phyloP scores from a whole-genome alignment of 2,888 invertebrate species.

The Galerucella calmariensis region DNA sequence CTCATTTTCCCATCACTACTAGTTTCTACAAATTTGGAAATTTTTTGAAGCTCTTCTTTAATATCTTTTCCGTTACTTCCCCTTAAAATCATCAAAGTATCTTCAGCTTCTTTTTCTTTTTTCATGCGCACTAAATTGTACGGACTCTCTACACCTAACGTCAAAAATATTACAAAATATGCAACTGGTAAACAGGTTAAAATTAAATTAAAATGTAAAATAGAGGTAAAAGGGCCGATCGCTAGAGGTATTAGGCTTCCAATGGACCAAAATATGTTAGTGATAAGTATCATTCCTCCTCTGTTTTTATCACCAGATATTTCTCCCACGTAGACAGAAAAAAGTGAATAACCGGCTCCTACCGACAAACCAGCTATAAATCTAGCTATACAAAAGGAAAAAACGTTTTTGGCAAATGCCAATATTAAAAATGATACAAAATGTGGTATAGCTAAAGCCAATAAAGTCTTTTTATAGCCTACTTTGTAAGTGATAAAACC shows the following conservation, averaged over 20 bases:
- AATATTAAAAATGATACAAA: constrained; percentile 47
- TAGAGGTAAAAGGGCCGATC: constrained; percentile 77
- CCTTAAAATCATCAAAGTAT: constrained; percentile 75
- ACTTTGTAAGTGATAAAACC: constrained; percentile 65
- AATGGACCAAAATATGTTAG: constrained; percentile 76
- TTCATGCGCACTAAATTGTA: constrained; percentile 73
- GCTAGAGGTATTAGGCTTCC: constrained; percentile 77
- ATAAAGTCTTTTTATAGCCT: constrained; percentile 75
- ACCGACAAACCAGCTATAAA: constrained; percentile 71
- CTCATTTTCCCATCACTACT: constrained; percentile 54
- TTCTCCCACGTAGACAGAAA: constrained; percentile 88
- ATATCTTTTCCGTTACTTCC: constrained; percentile 73
- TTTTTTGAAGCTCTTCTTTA: constrained; percentile 67
- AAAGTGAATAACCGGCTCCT: constrained; percentile 76
- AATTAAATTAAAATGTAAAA: constrained; percentile 70
- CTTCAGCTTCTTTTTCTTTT: constrained; percentile 70
- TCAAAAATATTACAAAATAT: constrained; percentile 68
- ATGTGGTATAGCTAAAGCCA: constrained; percentile 64
- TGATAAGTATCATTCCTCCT: constrained; percentile 74
- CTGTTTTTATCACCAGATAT: constrained; percentile 80
- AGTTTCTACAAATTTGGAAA: constrained; percentile 40
- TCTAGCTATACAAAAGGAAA: constrained; percentile 61
- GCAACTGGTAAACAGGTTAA: constrained; percentile 63
- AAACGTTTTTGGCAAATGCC: constrained; percentile 47
- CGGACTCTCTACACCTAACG: constrained; percentile 84